phyloP scores from a whole-genome alignment of 2,888 invertebrate genomes.

The Unio delphinus region DNA sequence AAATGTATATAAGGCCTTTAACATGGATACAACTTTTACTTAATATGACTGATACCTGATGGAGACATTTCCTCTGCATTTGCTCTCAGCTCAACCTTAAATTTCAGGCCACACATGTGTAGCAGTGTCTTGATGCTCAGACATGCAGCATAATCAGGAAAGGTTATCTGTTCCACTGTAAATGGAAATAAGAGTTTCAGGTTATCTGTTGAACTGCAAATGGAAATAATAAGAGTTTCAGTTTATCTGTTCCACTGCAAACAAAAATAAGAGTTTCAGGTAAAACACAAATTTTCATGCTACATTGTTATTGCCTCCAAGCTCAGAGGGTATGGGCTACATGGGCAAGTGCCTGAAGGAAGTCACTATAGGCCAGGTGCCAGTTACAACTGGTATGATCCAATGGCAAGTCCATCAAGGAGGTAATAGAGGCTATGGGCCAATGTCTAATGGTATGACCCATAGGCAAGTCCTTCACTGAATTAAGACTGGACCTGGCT shows the following conservation, averaged over 20 bases:
- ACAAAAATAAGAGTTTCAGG: neutral
- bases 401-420: too few relatives aligned
- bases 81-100: conserved; percentile 84
- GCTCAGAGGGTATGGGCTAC: too few relatives aligned
- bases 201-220: too few relatives aligned
- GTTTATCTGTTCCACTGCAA: conserved; percentile 89
- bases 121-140: conserved; percentile 93
- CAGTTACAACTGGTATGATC: too few relatives aligned
- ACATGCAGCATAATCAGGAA: conserved; percentile 95
- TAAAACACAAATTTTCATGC: too few relatives aligned
- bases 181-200: conserved; percentile 4
- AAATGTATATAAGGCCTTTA: neutral
- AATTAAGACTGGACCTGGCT: too few relatives aligned
- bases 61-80: conserved; percentile 99
- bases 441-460: too few relatives aligned
- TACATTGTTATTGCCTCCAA: too few relatives aligned
- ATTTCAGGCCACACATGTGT: conserved; percentile 91
- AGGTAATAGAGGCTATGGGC: too few relatives aligned
- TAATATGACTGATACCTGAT: conserved; percentile 74
- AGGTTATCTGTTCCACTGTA: conserved; percentile 89
- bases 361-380: too few relatives aligned
- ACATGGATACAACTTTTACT: conserved; percentile 7
- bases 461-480: too few relatives aligned
- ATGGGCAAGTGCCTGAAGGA: too few relatives aligned
- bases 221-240: conserved; percentile 21